A percentile compares a stretch with the other conserved stretches of the same genome.
Conservation (phyloP, 2,888 invertebrate genomes). For the Gnatocerus cornutus region DNA sequence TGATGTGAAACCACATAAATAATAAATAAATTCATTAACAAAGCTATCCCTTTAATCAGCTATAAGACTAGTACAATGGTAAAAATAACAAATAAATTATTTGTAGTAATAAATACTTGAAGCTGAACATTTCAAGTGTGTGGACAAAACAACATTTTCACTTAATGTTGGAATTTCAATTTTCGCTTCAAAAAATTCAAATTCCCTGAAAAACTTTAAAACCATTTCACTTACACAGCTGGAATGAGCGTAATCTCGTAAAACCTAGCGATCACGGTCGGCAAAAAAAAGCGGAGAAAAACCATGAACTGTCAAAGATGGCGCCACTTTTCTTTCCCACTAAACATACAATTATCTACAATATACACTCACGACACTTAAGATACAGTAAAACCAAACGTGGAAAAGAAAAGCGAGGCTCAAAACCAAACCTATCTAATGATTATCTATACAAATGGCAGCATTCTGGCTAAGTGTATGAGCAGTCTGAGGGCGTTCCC, state of each 20-base stretch:
- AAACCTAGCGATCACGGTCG: slow-evolving; percentile 30
- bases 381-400: slow-evolving; percentile 35
- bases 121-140: slow-evolving; percentile 19
- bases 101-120: slow-evolving; percentile 32
- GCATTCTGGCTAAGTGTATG: slow-evolving; percentile 71
- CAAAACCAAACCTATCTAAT: slow-evolving; percentile 31
- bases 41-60: slow-evolving; percentile 45
- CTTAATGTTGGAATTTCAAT: slow-evolving; percentile 35
- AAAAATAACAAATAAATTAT: slow-evolving; percentile 46
- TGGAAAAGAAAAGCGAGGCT: slow-evolving; percentile 33
- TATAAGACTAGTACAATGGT: slow-evolving; percentile 49
- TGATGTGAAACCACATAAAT: slow-evolving; percentile 31
- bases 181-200: slow-evolving; percentile 34
- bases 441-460: slow-evolving; percentile 65
- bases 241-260: slow-evolving; percentile 43
- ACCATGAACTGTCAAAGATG: slow-evolving; percentile 20
- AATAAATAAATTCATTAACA: slow-evolving; percentile 42
- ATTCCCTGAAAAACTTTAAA: slow-evolving; percentile 19
- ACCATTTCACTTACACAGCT: slow-evolving; percentile 41
- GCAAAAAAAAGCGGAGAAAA: slow-evolving; percentile 21
- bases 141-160: slow-evolving; percentile 29
- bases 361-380: slow-evolving; percentile 44
- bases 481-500: slow-evolving; percentile 72
- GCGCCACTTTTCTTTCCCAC: slow-evolving; percentile 30
- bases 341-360: slow-evolving; percentile 45